Base-by-base conservation (phyloP, 2,888 invertebrate genomes). In the Pecten maximus region DNA sequence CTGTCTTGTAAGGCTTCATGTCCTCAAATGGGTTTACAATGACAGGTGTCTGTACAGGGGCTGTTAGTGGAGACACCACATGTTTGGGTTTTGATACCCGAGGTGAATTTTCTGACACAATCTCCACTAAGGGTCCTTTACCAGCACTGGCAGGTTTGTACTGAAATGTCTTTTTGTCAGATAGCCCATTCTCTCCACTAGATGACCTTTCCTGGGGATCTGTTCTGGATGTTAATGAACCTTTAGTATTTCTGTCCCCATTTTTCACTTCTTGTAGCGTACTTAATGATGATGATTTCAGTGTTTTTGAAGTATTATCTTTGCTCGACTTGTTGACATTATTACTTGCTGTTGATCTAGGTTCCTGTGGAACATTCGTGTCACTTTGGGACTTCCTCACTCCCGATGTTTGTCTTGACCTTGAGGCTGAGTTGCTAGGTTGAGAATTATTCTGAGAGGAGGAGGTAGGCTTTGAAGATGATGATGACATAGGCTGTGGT, bases 21-120 rank as follows among this genome's bases (percentile, higher is more conserved):
- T 95, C 94, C 92, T 95, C 96, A 94, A 94, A 96, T 40, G 95
- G 95, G 92, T 96, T 95, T 2, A 95, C 95, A 89, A 96, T 96
- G 15, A 96, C 92, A 12, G 95, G 96, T 6, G 95, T 95, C 44
- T 91, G 91, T 35, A 93, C 91, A 12, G 93, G 92, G 16, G 92
- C 74, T 19, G 90, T 60, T 2, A 28, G 54, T 87, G 88, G 40
- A 19, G 90, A 48, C 74, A 93, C 93, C 39, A 93, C 40, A 88
- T 91, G 92, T 23, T 90, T 90, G 40, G 90, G 90, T 89, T 88
- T 91, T 54, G 89, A 88, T 86, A 93, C 87, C 87, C 93, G 92
- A 48, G 93, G 92, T 23, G 93, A 92, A 88, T 89, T 88, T 35
- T 90, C 89, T 28, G 94, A 92, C n/a, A 93, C 88, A 28, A 94